phyloP scores from a whole-genome alignment of 1,140 invertebrate genomes.

The Aphaenogaster ashmeadi region DNA sequence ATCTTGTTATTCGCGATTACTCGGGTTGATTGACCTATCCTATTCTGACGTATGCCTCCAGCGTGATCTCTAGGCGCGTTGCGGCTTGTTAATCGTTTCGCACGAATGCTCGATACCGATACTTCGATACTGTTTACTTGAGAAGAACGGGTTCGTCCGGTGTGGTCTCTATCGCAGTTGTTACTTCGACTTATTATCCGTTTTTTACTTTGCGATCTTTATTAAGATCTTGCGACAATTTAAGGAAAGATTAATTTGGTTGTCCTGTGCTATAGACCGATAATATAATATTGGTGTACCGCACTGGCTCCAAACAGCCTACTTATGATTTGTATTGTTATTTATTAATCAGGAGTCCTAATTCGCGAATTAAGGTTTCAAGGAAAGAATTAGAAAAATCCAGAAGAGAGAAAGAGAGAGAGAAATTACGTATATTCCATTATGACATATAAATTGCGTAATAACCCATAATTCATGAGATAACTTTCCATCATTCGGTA shows the following conservation, averaged over 20 bases:
- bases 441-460: background rate
- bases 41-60: slow-evolving; percentile 47
- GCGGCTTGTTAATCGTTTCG: slow-evolving; percentile 83
- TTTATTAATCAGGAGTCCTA: too few relatives aligned
- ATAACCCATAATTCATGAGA: slow-evolving; percentile 6
- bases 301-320: too few relatives aligned
- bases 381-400: background rate
- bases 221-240: too few relatives aligned
- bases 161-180: slow-evolving; percentile 37
- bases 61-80: slow-evolving; percentile 77
- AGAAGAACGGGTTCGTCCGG: slow-evolving; percentile 42
- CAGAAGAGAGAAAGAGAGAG: background rate
- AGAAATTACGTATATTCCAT: background rate
- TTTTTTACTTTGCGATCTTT: slow-evolving; percentile 11
- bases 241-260: too few relatives aligned
- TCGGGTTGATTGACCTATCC: slow-evolving; percentile 76
- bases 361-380: too few relatives aligned
- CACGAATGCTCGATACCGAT: slow-evolving; percentile 81
- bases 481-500: background rate
- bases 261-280: too few relatives aligned
- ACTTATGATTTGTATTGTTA: too few relatives aligned
- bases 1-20: slow-evolving; percentile 65
- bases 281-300: too few relatives aligned
- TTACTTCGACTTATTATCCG: background rate
- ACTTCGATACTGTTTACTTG: slow-evolving; percentile 64